Evolutionary conservation across 1,140 invertebrate genomes (phyloP), one percentile per base, ranked within the genome.

Genomic region (Drosophila ficusphila): DNA sequence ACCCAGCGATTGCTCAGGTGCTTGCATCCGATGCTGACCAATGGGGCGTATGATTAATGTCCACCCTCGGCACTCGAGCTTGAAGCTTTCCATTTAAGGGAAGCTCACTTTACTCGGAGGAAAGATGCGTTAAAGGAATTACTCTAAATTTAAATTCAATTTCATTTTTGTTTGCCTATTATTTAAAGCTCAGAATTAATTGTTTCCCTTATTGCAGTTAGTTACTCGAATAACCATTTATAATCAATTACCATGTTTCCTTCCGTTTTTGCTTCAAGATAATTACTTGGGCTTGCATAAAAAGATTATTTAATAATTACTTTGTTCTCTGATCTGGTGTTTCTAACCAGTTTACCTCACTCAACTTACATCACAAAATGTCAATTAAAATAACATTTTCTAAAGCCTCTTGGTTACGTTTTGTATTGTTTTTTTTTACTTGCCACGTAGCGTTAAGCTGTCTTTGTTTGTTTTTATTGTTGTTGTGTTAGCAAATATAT

Each of bases 21-120:
- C 49, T 41, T 57, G 25, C 46, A 33, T 11, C 33, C n/a, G 7
- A 29, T 56, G 53, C 65, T 75, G 79, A 49, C 69, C 79, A 83
- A 83, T 75, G 79, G 47, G 75, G 79, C 79, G 79, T 83, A 83
- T 78, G 75, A 83, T 83, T 78, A 78, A 83, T 83, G 65, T 54
- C 41, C 52, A 47, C 25, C 52, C 19, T 12, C 27, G 14, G n/a
- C n/a, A n/a, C 18, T 12, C n/a, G 3, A 33, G 41, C 21, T n/a
- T n/a, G n/a, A n/a, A n/a, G n/a, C n/a, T n/a, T n/a, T n/a, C n/a
- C n/a, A n/a, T n/a, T n/a, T n/a, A n/a, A n/a, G n/a, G n/a, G n/a
- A n/a, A n/a, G n/a, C n/a, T n/a, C n/a, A n/a, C n/a, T n/a, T n/a
- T n/a, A n/a, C n/a, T n/a, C n/a, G n/a, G n/a, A n/a, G n/a, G n/a